Evolutionary conservation across 2,888 invertebrate genomes (phyloP).

Genomic region (Oscheius sp.): DNA sequence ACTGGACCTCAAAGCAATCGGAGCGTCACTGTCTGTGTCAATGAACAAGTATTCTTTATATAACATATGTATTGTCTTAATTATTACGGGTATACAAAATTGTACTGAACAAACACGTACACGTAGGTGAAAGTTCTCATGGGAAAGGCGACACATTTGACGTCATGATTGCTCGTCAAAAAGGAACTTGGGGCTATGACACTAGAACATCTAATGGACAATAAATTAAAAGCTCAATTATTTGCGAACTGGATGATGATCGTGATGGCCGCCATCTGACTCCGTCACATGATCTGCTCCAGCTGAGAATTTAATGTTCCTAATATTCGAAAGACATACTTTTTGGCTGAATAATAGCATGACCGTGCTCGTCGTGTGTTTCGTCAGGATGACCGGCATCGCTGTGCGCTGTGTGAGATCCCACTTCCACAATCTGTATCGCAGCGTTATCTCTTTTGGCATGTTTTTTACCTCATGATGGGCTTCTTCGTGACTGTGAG

Average conservation of each 20-base stretch:
- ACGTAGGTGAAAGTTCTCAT: slow-evolving; percentile 27
- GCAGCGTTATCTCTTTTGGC: not conserved
- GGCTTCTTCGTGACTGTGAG: slow-evolving; percentile 61
- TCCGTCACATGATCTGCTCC: not conserved
- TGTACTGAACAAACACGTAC: slow-evolving; percentile 19
- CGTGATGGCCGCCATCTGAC: not conserved
- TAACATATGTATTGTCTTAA: not conserved
- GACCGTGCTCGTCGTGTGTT: slow-evolving; percentile 24
- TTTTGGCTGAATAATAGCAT: slow-evolving; percentile 19
- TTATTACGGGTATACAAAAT: not conserved
- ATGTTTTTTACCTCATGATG: slow-evolving; percentile 43
- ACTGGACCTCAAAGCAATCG: too few species aligned
- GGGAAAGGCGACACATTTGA: not conserved
- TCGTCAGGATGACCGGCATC: slow-evolving; percentile 25
- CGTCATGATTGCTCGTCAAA: slow-evolving; percentile 5
- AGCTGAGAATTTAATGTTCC: not conserved
- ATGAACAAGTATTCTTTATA: not conserved
- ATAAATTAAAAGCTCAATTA: slow-evolving; percentile 17
- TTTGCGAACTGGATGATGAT: slow-evolving; percentile 19
- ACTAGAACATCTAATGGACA: slow-evolving; percentile 6
- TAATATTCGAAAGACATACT: not conserved
- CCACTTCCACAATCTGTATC: slow-evolving; percentile 44
- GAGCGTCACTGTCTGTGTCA: too few species aligned
- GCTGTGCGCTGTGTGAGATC: slow-evolving; percentile 32
- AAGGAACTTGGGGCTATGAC: slow-evolving; percentile 4